Percentiles rank a stretch among this genome's conserved stretches.
These are phyloP conservation scores for Acropternis orthonyx DNA, from an alignment of 2,797 vertebrate species.

Conservation along the genomic window DNA sequence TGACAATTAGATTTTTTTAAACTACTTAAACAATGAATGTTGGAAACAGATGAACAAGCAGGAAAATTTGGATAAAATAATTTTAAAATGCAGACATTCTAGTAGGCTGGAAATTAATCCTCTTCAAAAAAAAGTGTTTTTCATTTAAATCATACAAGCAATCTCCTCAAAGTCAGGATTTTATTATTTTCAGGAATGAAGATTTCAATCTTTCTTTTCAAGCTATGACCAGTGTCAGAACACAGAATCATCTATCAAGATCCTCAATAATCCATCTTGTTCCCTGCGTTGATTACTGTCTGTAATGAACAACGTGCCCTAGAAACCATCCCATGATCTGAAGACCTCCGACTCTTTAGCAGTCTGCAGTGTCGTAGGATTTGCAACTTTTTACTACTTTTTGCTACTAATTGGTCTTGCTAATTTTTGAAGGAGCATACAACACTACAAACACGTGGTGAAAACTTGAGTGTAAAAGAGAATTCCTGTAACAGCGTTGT, in stretches of 20 bases:
- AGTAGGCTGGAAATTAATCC: background rate
- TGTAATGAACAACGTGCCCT: background rate
- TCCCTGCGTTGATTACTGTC: background rate
- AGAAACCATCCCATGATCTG: background rate
- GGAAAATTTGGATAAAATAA: background rate
- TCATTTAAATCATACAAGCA: background rate
- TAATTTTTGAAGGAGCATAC: background rate
- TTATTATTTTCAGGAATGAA: constrained; percentile 11
- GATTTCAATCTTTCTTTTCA: background rate
- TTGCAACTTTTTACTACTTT: background rate
- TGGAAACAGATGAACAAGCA: background rate
- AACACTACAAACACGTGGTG: background rate
- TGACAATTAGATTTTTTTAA: background rate
- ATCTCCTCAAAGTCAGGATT: background rate
- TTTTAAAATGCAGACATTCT: background rate
- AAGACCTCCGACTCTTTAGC: background rate
- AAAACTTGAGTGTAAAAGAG: background rate
- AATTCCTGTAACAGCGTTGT: background rate
- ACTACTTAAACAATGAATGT: background rate
- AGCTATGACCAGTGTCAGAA: background rate
- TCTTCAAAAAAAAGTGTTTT: background rate
- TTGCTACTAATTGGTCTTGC: background rate
- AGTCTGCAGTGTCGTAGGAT: background rate
- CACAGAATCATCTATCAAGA: background rate
- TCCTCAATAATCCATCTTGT: background rate